These are phyloP conservation scores for Panzeria rudis DNA, from an alignment of 2,888 invertebrate genomes.

Conservation along the genomic window DNA sequence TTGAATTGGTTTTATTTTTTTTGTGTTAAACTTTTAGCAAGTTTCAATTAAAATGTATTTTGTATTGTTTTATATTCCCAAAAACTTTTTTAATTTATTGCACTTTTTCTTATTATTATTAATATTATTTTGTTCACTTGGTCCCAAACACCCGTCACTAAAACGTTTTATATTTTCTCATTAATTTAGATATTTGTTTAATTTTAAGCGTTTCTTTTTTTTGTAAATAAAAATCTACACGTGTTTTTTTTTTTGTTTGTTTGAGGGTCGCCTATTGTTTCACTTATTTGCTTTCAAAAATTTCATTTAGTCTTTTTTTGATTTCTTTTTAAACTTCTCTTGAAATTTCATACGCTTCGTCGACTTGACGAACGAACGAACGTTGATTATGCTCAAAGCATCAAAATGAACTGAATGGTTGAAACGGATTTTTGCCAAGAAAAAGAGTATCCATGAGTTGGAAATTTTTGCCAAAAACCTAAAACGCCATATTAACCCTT, in stretches of 20 bases:
- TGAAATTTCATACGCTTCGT: conserved; percentile 39
- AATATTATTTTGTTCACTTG: not conserved
- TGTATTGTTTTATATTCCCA: not conserved
- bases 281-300: conserved; percentile 27
- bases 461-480: conserved; percentile 23
- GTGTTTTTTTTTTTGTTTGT: conserved; percentile 38
- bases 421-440: conserved; percentile 76
- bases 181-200: not conserved
- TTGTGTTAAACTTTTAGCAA: not conserved
- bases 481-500: conserved; percentile 56
- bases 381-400: conserved; percentile 79
- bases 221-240: conserved; percentile 62
- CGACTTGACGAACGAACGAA: conserved; percentile 64
- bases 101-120: conserved; percentile 53
- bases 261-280: not conserved
- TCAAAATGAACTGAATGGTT: conserved; percentile 80
- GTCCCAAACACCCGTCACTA: not conserved
- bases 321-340: conserved; percentile 8
- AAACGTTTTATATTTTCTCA: not conserved
- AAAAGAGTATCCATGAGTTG: conserved; percentile 65
- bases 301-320: conserved; percentile 38
- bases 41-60: not conserved
- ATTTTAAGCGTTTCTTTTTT: conserved; percentile 3
- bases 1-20: not conserved
- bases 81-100: conserved; percentile 36